phyloP scores from a whole-genome alignment of 2,888 invertebrate genomes.

The Melieria crassipennis region DNA sequence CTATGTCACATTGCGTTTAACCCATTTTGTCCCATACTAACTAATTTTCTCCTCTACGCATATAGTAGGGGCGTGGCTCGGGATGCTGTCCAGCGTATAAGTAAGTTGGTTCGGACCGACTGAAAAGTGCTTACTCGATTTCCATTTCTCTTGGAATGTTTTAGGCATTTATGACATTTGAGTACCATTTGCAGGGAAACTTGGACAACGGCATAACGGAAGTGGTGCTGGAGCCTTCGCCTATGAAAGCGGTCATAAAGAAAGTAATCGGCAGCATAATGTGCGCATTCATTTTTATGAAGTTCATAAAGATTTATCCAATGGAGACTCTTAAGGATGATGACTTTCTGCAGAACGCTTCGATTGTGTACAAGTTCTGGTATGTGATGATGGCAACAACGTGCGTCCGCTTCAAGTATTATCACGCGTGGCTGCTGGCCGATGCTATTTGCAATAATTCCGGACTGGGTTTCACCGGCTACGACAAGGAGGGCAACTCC shows the following conservation, averaged over 20 bases:
- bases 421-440: constrained; percentile 95
- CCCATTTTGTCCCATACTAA: too few relatives aligned
- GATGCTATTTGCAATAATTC: constrained; percentile 96
- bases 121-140: background rate
- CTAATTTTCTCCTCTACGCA: background rate
- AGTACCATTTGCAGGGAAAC: constrained; percentile 61
- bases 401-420: constrained; percentile 89
- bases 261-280: constrained; percentile 77
- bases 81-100: too few relatives aligned
- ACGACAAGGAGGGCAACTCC: constrained; percentile 76
- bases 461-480: constrained; percentile 89
- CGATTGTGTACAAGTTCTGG: constrained; percentile 74
- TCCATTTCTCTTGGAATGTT: background rate
- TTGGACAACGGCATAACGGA: constrained; percentile 67
- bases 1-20: too few relatives aligned
- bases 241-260: constrained; percentile 74
- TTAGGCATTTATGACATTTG: background rate
- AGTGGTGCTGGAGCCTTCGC: constrained; percentile 76
- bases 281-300: constrained; percentile 78
- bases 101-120: too few relatives aligned
- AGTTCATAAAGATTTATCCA: constrained; percentile 77
- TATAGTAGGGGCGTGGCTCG: background rate
- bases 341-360: constrained; percentile 72
- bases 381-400: constrained; percentile 81
- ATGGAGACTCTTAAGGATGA: constrained; percentile 76